Conservation (phyloP, 1,140 invertebrate genomes). For the Drosophila lacteicornis region DNA sequence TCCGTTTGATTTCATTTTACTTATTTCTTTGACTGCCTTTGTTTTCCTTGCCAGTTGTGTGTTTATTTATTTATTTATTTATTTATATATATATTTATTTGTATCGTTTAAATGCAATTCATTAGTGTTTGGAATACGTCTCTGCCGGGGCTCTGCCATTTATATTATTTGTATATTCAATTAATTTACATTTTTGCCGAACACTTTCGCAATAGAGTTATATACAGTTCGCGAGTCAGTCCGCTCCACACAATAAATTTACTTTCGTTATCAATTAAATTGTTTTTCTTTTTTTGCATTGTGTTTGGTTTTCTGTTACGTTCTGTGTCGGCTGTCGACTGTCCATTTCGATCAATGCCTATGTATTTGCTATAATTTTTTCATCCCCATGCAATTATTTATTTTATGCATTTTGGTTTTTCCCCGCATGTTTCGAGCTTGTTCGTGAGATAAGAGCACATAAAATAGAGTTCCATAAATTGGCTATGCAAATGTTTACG, state of each 20-base stretch:
- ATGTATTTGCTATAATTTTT: conserved; percentile 50
- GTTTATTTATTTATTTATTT: conserved; percentile 31
- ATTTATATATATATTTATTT: conserved; percentile 44
- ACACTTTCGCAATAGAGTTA: conserved; percentile 66
- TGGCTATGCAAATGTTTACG: conserved; percentile 47
- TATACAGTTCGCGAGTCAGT: conserved; percentile 65
- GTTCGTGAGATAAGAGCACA: conserved; percentile 61
- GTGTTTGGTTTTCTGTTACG: conserved; percentile 13
- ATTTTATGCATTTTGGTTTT: conserved; percentile 41
- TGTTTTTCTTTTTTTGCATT: conserved; percentile 31
- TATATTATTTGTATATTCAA: conserved; percentile 59
- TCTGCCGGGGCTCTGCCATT: conserved; percentile 42
- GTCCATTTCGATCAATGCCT: conserved; percentile 28
- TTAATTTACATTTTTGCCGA: conserved; percentile 74
- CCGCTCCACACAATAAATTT: conserved; percentile 63
- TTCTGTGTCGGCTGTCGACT: conserved; percentile 7
- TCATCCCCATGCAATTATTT: conserved; percentile 43
- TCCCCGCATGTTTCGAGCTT: conserved; percentile 31
- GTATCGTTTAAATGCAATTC: conserved; percentile 73
- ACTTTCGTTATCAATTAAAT: conserved; percentile 59
- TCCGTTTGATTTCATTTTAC: conserved; percentile 41
- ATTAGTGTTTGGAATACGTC: conserved; percentile 74
- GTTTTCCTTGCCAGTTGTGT: conserved; percentile 42
- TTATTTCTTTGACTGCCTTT: conserved; percentile 48
- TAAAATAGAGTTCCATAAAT: conserved; percentile 60